Base-by-base conservation (phyloP, 2,113 vertebrate species). In the Cyprinodon brontotheroides region DNA sequence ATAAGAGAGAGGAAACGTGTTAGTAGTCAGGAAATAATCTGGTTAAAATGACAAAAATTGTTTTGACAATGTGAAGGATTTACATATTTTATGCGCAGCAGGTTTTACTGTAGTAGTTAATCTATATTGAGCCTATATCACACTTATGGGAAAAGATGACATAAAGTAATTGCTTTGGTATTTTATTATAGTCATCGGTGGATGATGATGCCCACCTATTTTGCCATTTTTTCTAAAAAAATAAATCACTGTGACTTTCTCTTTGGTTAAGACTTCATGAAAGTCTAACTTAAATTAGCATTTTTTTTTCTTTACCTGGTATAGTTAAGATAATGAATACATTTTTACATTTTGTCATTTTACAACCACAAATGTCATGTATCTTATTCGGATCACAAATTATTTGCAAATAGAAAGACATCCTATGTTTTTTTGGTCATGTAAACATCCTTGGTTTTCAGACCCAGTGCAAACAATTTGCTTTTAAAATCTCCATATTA, bases 91-190 rank as follows among this genome's bases (percentile, higher is more conserved):
- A 76, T 65, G 69, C 15, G 73, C 69, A 38, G 79, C 50, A n/a
- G 17, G 50, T 50, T 50, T 50, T 50, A 50, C 15, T 7, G 1
- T 15, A 20, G 15, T 17, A 17, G 48, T 57, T 57, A 6, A 9
- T 57, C 50, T 57, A 6, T n/a, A 9, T 63, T 45, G 3, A 29
- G 65, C 63, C 74, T 86, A 64, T 45, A 75, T 87, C 79, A 75
- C 61, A 77, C 68, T 64, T 40, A 77, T 48, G 72, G 85, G 75
- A 65, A 20, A 57, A 76, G 81, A 70, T 84, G 74, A 79, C 68
- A 76, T 74, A 64, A 63, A 73, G 61, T 75, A 57, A 57, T 57
- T 57, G 50, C 50, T 86, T 10, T 63, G 38, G n/a, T n/a, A 14
- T 62, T 14, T 62, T 3, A 45, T 72, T 71, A 79, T 45, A 67